Percentiles rank a stretch among this genome's conserved stretches.
Evolutionary conservation across 2,113 vertebrate genomes (phyloP).

Genomic region (Siniperca chuatsi): DNA sequence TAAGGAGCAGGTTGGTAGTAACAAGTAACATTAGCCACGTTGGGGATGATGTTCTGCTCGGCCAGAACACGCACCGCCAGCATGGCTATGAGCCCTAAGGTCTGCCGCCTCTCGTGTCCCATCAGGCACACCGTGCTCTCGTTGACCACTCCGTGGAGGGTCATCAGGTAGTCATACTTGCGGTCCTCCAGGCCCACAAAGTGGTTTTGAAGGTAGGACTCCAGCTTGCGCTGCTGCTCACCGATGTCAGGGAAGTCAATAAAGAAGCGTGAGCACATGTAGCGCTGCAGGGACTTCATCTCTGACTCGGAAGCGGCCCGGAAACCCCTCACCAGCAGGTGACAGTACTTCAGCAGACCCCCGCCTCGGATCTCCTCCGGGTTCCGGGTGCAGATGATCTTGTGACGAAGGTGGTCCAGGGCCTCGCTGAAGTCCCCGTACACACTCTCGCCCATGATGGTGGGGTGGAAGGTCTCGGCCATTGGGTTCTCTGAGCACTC

Average conservation of each 20-base stretch:
- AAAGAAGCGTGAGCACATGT: constrained; percentile 99
- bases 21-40: constrained; percentile 98
- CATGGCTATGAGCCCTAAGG: constrained; percentile 97
- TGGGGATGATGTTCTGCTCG: constrained; percentile 98
- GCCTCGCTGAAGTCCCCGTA: constrained; percentile 96
- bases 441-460: constrained; percentile 96
- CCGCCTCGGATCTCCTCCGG: constrained; percentile 98
- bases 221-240: constrained; percentile 98
- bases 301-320: constrained; percentile 92
- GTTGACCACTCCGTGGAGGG: constrained; percentile 96
- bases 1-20: constrained; percentile 99
- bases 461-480: constrained; percentile 97
- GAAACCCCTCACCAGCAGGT: constrained; percentile 97
- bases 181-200: constrained; percentile 99
- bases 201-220: constrained; percentile 99
- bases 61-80: constrained; percentile 96
- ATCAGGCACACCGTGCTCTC: constrained; percentile 99
- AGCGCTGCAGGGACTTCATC: constrained; percentile 98
- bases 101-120: constrained; percentile 98
- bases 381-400: constrained; percentile 96
- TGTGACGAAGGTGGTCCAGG: constrained; percentile 95
- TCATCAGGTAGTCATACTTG: constrained; percentile 99
- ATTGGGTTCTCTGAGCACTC: constrained; percentile 98
- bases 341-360: constrained; percentile 99
- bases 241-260: constrained; percentile 99